These are phyloP conservation scores for Sturnira hondurensis DNA, from an alignment of 2,113 vertebrate genomes.

Conservation along the genomic window DNA sequence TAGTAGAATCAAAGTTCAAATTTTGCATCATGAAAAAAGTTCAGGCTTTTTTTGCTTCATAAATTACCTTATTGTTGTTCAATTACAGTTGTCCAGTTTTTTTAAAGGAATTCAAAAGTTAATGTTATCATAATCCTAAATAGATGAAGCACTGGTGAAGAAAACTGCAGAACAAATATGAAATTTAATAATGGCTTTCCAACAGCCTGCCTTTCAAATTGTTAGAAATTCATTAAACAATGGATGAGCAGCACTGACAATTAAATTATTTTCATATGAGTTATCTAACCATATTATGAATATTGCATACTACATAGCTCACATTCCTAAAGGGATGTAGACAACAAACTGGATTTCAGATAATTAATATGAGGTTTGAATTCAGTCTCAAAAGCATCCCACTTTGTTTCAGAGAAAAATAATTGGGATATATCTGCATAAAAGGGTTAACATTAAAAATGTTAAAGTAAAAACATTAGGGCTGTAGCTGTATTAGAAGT, in stretches of 20 bases:
- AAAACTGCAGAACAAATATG: constrained; percentile 77
- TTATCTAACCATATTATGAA: constrained; percentile 78
- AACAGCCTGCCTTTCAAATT: constrained; percentile 75
- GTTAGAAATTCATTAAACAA: constrained; percentile 83
- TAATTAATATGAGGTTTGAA: constrained; percentile 76
- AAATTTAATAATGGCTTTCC: constrained; percentile 77
- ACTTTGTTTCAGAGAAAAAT: constrained; percentile 71
- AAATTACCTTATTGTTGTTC: too few relatives aligned
- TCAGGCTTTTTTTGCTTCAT: neutral
- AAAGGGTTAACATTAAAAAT: constrained; percentile 64
- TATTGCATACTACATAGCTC: constrained; percentile 73
- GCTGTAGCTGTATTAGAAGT: neutral
- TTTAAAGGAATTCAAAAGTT: constrained; percentile 70
- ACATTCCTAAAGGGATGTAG: constrained; percentile 73
- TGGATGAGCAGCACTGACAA: constrained; percentile 75
- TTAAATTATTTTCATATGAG: constrained; percentile 80
- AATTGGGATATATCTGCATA: constrained; percentile 67
- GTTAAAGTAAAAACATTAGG: neutral
- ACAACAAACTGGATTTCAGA: constrained; percentile 77
- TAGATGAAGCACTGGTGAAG: constrained; percentile 69
- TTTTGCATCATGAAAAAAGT: constrained; percentile 52
- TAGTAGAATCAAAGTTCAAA: constrained; percentile 46
- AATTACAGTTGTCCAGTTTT: neutral
- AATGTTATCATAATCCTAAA: constrained; percentile 73
- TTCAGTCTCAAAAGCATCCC: constrained; percentile 69